Conservation (phyloP, 2,888 invertebrate genomes). For the Lucinisca nassula region DNA sequence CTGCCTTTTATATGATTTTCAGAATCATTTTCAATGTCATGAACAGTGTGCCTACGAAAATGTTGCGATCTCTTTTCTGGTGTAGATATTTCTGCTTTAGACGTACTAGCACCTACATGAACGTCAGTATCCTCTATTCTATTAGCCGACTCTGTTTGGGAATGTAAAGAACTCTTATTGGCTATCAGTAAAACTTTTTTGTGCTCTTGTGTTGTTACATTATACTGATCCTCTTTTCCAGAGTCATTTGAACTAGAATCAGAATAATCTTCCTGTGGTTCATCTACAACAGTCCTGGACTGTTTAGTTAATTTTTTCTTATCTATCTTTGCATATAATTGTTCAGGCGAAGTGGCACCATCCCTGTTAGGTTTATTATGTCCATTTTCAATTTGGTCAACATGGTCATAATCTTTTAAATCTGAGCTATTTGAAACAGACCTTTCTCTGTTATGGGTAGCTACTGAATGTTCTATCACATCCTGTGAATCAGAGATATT, state of each 20-base stretch:
- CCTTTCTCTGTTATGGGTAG: too few species aligned
- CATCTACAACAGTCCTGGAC: not conserved
- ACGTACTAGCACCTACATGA: not conserved
- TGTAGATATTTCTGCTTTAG: not conserved
- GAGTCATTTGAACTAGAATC: not conserved
- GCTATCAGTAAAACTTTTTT: not conserved
- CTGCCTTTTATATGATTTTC: not conserved
- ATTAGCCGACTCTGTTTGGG: not conserved
- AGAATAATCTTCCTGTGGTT: not conserved
- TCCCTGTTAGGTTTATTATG: not conserved
- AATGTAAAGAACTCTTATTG: not conserved
- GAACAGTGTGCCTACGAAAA: not conserved
- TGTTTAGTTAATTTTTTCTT: not conserved
- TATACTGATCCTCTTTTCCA: not conserved
- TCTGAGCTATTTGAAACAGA: not conserved
- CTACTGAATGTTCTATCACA: too few species aligned
- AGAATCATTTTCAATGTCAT: not conserved
- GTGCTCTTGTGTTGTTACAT: not conserved
- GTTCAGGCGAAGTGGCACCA: constrained; percentile 16
- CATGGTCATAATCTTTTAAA: not conserved
- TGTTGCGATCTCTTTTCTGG: not conserved
- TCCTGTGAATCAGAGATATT: too few species aligned
- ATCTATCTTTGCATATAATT: constrained; percentile 54
- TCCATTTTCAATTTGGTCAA: not conserved
- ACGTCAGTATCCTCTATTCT: not conserved